Percentiles rank a stretch among this genome's conserved stretches.
Conservation (phyloP, 1,140 invertebrate genomes). For the Bombyx mandarina region DNA sequence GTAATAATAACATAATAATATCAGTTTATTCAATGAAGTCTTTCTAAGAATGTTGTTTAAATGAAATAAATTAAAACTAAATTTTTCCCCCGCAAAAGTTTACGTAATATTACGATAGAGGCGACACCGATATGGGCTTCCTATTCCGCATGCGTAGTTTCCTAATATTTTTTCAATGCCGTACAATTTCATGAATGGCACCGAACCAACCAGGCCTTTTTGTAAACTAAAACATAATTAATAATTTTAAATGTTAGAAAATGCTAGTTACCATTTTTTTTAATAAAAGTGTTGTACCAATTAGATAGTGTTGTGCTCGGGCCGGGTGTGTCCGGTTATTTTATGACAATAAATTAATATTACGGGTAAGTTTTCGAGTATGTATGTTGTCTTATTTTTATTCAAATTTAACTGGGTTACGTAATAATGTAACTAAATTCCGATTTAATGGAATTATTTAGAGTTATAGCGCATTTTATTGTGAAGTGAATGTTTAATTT, state of each 20-base stretch:
- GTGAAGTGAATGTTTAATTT: no score
- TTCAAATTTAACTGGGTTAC: slow-evolving; percentile 10
- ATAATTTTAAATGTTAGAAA: slow-evolving; percentile 56
- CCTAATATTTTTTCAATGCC: slow-evolving; percentile 41
- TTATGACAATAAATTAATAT: slow-evolving; percentile 43
- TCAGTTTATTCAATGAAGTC: no score
- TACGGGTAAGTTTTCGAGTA: slow-evolving; percentile 18
- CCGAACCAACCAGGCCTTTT: slow-evolving; percentile 33
- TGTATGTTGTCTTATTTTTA: slow-evolving; percentile 25
- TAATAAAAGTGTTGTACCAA: slow-evolving; percentile 45
- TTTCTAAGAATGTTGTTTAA: background rate
- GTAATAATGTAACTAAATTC: slow-evolving; percentile 11
- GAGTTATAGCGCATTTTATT: no score
- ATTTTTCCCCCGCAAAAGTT: background rate
- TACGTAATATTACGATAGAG: slow-evolving; percentile 19
- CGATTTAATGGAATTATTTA: background rate
- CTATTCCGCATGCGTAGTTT: slow-evolving; percentile 52
- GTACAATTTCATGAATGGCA: slow-evolving; percentile 62
- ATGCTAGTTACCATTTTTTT: slow-evolving; percentile 46
- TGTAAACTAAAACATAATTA: slow-evolving; percentile 45
- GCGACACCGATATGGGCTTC: slow-evolving; percentile 14
- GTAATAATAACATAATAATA: no score
- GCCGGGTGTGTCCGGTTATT: slow-evolving; percentile 31
- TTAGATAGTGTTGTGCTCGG: slow-evolving; percentile 54
- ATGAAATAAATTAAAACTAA: background rate